These are phyloP conservation scores for Drosophila mercatorum DNA, from an alignment of 2,888 invertebrate genomes.

Conservation along the genomic window DNA sequence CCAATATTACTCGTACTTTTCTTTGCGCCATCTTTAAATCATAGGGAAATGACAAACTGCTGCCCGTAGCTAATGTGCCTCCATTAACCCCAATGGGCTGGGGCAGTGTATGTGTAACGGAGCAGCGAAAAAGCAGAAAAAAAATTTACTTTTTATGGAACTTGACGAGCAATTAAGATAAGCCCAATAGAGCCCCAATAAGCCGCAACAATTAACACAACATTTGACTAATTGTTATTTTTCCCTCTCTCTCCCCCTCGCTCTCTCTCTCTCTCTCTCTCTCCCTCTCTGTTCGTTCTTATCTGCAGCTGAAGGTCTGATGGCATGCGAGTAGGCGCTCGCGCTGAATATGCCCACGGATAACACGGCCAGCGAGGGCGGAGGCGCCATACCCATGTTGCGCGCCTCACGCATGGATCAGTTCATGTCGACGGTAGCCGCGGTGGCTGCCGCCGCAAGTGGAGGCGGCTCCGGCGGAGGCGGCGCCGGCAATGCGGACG, in stretches of 20 bases:
- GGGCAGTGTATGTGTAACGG: background rate
- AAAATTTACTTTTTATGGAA: constrained; percentile 65
- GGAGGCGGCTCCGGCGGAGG: constrained; percentile 82
- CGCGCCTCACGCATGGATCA: constrained; percentile 87
- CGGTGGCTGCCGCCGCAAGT: constrained; percentile 65
- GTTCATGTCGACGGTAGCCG: constrained; percentile 86
- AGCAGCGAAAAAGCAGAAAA: constrained; percentile 7
- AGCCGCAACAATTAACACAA: constrained; percentile 65
- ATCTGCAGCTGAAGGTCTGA: constrained; percentile 60
- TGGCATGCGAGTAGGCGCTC: constrained; percentile 64
- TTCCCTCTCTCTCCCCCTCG: background rate
- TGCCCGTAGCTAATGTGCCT: background rate
- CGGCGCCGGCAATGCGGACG: constrained; percentile 36
- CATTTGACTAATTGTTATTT: constrained; percentile 74
- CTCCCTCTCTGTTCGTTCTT: background rate
- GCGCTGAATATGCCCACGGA: constrained; percentile 82
- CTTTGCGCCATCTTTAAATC: background rate
- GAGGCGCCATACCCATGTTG: constrained; percentile 81
- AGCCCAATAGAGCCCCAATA: constrained; percentile 65
- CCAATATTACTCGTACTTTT: background rate
- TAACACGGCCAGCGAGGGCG: constrained; percentile 71
- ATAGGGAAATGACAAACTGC: background rate
- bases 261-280: background rate
- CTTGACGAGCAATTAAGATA: constrained; percentile 74
- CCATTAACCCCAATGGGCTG: background rate